Percentiles rank a stretch among this genome's conserved stretches.
Conservation (phyloP, 2,888 invertebrate genomes). For the Ophraella communa region DNA sequence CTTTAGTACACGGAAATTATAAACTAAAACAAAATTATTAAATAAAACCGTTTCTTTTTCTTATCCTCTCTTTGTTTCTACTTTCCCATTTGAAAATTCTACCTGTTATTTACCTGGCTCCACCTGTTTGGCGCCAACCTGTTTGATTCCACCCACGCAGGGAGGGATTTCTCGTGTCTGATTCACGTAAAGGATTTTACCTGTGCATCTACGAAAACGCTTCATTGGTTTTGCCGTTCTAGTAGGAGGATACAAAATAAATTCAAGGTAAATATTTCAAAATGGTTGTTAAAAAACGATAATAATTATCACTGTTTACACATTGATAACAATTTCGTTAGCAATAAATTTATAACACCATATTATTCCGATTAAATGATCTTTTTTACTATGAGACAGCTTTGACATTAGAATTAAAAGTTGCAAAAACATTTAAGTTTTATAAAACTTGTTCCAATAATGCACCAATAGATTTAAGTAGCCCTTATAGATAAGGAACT, state of each 20-base stretch:
- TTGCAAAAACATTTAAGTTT: no score
- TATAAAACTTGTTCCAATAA: no score
- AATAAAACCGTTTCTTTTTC: no score
- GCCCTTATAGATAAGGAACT: no score
- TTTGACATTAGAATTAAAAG: no score
- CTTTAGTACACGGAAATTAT: background rate
- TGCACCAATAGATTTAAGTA: no score
- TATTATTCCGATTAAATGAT: no score
- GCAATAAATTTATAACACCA: no score
- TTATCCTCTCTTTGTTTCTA: no score
- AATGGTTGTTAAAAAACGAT: background rate
- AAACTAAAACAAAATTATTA: no score
- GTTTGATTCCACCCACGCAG: slow-evolving; percentile 34
- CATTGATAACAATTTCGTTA: background rate
- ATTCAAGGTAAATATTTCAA: background rate
- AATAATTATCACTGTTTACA: no score
- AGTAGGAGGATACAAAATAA: background rate
- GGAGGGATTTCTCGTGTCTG: slow-evolving; percentile 24
- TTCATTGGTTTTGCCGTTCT: slow-evolving; percentile 8
- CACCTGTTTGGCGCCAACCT: slow-evolving; percentile 39
- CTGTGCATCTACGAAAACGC: slow-evolving; percentile 14
- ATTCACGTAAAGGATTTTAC: slow-evolving; percentile 32
- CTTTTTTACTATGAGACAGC: no score
- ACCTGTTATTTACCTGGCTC: slow-evolving; percentile 33
- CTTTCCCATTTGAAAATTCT: background rate